phyloP scores from a whole-genome alignment of 2,113 vertebrate species.

The Odocoileus hemionus region DNA sequence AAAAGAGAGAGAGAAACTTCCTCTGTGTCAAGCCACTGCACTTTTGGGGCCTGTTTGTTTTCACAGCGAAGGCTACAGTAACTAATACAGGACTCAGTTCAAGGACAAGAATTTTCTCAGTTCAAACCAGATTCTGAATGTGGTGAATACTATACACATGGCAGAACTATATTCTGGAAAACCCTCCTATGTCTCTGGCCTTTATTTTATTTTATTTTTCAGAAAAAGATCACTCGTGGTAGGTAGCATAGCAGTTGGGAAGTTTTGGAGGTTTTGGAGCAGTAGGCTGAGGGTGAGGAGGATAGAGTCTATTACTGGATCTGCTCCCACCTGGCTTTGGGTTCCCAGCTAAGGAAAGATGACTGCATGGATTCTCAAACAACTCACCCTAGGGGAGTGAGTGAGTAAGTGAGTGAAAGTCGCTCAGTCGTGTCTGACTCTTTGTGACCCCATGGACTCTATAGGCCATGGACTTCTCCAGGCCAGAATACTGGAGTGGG shows the following conservation, averaged over 20 bases:
- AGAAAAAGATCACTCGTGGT: neutral
- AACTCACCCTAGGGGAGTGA: neutral
- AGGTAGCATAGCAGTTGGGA: neutral
- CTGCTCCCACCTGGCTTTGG: neutral
- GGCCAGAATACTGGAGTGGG: neutral
- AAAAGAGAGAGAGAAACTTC: neutral
- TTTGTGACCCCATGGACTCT: neutral
- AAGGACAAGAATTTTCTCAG: neutral
- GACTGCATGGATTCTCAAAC: neutral
- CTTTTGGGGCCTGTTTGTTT: neutral
- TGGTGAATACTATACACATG: neutral
- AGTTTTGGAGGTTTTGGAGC: neutral
- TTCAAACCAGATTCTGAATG: neutral
- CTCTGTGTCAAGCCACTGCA: neutral
- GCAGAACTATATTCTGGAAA: neutral
- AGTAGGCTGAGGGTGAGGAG: constrained; percentile 20
- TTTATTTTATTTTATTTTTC: neutral
- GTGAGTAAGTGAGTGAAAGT: neutral
- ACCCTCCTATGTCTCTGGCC: neutral
- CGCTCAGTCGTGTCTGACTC: neutral
- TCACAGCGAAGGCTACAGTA: neutral
- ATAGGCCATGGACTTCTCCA: neutral
- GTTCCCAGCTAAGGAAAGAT: constrained; percentile 27
- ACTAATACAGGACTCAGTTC: neutral
- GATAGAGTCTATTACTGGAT: constrained; percentile 36